phyloP scores from a whole-genome alignment of 2,888 invertebrate genomes.

The Sturmia bella region DNA sequence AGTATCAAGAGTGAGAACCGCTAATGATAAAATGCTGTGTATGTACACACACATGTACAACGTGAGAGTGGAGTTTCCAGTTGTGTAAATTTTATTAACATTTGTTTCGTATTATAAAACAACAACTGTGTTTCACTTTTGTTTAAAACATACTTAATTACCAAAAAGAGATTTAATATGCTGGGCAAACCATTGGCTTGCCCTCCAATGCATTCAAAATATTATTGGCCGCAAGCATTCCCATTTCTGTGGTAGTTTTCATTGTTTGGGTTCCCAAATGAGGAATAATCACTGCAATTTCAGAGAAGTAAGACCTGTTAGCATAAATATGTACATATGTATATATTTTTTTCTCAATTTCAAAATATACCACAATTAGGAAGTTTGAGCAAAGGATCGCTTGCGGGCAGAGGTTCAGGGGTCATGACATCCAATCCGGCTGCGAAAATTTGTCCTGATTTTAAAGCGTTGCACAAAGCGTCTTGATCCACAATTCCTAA shows the following conservation, averaged over 20 bases:
- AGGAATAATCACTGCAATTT: conserved; percentile 87
- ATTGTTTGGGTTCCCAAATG: conserved; percentile 94
- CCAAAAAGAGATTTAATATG: conserved; percentile 71
- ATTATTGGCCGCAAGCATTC: conserved; percentile 89
- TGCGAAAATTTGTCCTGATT: conserved; percentile 88
- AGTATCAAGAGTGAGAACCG: too few relatives aligned
- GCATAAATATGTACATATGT: background rate
- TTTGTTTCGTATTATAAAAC: too few relatives aligned
- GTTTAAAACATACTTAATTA: too few relatives aligned
- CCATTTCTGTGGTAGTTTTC: conserved; percentile 90
- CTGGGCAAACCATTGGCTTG: conserved; percentile 86
- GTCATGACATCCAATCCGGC: conserved; percentile 96
- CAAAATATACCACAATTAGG: conserved; percentile 89
- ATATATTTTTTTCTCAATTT: background rate
- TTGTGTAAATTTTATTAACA: too few relatives aligned
- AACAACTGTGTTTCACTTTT: too few relatives aligned
- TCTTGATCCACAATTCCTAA: conserved; percentile 89
- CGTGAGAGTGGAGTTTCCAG: too few relatives aligned
- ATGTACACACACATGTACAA: too few relatives aligned
- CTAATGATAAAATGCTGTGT: too few relatives aligned
- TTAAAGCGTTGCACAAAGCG: conserved; percentile 89
- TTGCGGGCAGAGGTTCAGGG: conserved; percentile 93
- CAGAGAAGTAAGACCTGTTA: background rate
- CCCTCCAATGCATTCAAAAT: conserved; percentile 89
- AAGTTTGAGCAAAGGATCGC: conserved; percentile 89